A percentile compares a stretch with the other conserved stretches of the same genome.
Conservation (phyloP, 2,113 vertebrate genomes). For the Tringa solitaria region DNA sequence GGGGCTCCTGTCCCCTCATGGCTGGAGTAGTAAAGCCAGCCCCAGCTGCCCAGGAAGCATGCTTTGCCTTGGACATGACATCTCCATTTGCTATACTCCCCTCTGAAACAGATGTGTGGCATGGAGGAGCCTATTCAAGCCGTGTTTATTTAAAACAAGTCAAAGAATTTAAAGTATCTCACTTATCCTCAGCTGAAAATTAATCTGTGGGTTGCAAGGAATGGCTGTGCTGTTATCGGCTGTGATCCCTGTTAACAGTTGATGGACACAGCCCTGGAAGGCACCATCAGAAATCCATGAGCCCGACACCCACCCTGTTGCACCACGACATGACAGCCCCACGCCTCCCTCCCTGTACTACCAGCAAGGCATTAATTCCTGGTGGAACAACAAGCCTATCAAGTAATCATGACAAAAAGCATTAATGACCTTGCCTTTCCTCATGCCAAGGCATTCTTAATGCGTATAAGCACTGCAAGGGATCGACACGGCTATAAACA, state of each 20-base stretch:
- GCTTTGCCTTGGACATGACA: neutral
- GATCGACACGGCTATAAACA: neutral
- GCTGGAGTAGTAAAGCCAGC: neutral
- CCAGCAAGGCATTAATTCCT: neutral
- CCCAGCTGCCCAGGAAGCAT: neutral
- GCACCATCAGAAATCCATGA: neutral
- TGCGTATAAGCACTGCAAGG: neutral
- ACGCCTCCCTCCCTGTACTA: neutral
- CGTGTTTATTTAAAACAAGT: neutral
- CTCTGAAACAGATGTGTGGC: neutral
- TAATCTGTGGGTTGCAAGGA: neutral
- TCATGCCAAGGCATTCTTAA: neutral
- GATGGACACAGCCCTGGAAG: neutral
- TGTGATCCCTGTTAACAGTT: neutral
- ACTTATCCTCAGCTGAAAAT: neutral
- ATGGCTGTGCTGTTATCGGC: neutral
- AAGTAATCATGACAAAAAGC: slow-evolving; percentile 12
- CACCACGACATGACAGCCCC: neutral
- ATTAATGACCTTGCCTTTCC: slow-evolving; percentile 17
- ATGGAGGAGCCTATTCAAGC: neutral
- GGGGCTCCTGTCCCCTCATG: neutral
- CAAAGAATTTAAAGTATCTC: neutral
- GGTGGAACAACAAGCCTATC: neutral
- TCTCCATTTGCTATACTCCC: neutral
- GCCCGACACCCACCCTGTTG: accelerated